Evolutionary conservation across 1,140 invertebrate species (phyloP), one percentile per base, ranked within the genome.

Genomic region (Branchinecta lynchi): DNA sequence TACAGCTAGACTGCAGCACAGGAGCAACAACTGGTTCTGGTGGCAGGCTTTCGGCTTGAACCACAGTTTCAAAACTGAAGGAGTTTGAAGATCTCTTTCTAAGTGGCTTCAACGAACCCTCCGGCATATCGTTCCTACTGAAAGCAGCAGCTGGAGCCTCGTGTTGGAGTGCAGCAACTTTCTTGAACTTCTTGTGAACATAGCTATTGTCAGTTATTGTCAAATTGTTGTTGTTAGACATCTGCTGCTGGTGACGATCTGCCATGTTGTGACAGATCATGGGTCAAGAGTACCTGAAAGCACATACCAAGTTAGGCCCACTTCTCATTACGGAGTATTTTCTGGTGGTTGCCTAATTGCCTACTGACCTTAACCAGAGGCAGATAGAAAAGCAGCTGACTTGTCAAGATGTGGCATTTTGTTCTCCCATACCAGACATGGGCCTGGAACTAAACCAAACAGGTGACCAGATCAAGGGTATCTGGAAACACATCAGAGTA

Each of bases 131-230:
- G 5, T 32, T 5, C 32, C 32, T 60, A 6, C 17, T 20, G 17
- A 15, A 60, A 15, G 12, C 12, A 15, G 12, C 51, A 6, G 51
- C 12, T 15, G 12, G 51, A 15, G 12, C 51, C 6, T 60, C 17
- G 51, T 60, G 12, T 6, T 12, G 51, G 12, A 60, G 17, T 15
- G 72, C 45, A 9, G 73, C 75, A 66, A 73, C 84, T 77, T 91
- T 90, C 79, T 93, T 92, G 78, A 93, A 93, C 77, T 92, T 93
- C 77, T 93, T 93, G 77, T 93, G 89, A 78, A 90, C 81, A 81
- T 93, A 93, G 75, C 86, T 88, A 68, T 20, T 60, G 17, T 60
- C 51, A 60, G 51, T 20, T 60, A 60, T 60, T 60, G 12, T 20
- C 3, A 15, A 15, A 20, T 60, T 60, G 17, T 60, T 60, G 17